phyloP scores from a whole-genome alignment of 2,113 vertebrate species.

The Eclectus roratus region DNA sequence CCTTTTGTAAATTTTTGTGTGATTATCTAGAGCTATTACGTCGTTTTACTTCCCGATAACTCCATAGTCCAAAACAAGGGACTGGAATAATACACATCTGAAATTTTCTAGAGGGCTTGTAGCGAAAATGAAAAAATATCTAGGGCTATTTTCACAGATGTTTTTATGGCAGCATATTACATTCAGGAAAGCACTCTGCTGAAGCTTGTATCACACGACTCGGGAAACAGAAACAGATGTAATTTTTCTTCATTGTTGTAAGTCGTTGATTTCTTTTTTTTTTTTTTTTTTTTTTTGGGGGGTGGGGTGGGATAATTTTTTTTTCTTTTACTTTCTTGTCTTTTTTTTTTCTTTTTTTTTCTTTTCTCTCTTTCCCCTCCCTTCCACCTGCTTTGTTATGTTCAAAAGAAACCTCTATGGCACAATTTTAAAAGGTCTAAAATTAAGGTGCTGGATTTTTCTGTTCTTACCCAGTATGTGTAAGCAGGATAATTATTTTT shows the following conservation, averaged over 20 bases:
- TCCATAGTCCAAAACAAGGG: not conserved
- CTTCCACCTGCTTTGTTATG: not conserved
- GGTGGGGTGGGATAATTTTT: too few species aligned
- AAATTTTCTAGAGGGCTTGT: not conserved
- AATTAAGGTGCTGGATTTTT: not conserved
- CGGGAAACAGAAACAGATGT: not conserved
- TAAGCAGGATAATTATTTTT: not conserved
- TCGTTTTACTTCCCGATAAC: not conserved
- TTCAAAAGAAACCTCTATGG: not conserved
- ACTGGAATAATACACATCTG: not conserved
- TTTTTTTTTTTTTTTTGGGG: not conserved
- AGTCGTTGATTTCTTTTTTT: not conserved
- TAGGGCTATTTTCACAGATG: not conserved
- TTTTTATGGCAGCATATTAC: not conserved
- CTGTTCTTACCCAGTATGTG: not conserved
- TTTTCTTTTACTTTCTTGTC: too few species aligned
- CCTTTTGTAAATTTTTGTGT: not conserved
- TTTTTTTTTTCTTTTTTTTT: not conserved
- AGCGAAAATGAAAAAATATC: not conserved
- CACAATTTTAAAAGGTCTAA: fast-evolving
- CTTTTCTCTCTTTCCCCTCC: not conserved
- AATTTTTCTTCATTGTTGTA: not conserved
- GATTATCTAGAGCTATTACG: too few species aligned
- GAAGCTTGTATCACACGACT: not conserved
- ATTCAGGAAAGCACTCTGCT: fast-evolving